Evolutionary conservation across 1,140 invertebrate species (phyloP), one percentile per base, ranked within the genome.

Genomic region (Bombus consobrinus): DNA sequence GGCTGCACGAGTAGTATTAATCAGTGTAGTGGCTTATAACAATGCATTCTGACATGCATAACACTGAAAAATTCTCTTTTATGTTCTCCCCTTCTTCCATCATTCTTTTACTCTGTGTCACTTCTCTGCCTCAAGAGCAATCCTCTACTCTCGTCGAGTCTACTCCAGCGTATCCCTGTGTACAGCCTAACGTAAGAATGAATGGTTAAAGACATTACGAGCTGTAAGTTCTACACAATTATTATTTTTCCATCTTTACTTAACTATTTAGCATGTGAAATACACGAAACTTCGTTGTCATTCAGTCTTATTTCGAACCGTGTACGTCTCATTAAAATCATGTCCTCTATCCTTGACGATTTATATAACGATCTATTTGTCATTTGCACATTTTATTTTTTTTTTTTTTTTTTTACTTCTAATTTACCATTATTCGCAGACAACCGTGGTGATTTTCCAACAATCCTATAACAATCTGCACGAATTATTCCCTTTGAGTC

Each of bases 121-220:
- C 76, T 89, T 87, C 73, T 79, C 68, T 81, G 76, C 76, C 68
- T 75, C 43, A 6, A 79, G 75, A 85, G 78, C 34, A 75, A 72
- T 75, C 81, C 66, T 71, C 80, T 75, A 83, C 85, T 83, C 59
- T 73, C 57, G 81, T 85, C 47, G 25, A 90, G 71, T 47, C 81
- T 84, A 87, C 81, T 89, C 41, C 78, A 87, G 43, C 59, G 76
- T 64, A 53, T 86, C 66, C 77, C 66, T 41, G 84, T 71, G 37
- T 62, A 75, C 84, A 69, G 64, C 4, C 64, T 47, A 64, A 72
- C 59, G 77, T 81, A 87, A 89, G 87, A 72, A 77, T 41, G 66
- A 85, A 82, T 72, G 76, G 72, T 73, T 89, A 87, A 89, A 81
- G 68, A 88, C 76, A 81, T 89, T 89, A 88, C 71, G 73, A 86